A percentile compares a stretch with the other conserved stretches of the same genome.
These are phyloP conservation scores for Umimayanthus kanabou DNA, from an alignment of 92 coral and sea anemone species.

Conservation along the genomic window DNA sequence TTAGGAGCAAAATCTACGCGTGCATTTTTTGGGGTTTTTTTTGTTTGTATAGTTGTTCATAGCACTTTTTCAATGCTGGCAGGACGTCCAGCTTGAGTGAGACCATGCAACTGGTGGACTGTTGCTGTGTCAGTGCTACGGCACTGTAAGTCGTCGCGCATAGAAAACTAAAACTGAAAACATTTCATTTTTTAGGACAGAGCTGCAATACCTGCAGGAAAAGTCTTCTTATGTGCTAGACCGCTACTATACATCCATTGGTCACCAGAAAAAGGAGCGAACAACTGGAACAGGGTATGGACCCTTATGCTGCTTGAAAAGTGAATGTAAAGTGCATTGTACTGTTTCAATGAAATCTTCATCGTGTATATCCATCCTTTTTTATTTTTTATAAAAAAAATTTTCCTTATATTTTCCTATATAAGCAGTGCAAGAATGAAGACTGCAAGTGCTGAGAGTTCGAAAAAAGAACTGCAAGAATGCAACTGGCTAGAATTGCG, in stretches of 20 bases:
- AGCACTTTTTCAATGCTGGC: not conserved
- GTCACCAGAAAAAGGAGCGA: slow-evolving; percentile 87
- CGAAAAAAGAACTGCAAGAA: too few relatives aligned
- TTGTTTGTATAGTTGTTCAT: too few relatives aligned
- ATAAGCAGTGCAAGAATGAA: too few relatives aligned
- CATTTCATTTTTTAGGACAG: slow-evolving; percentile 57
- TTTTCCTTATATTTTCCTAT: too few relatives aligned
- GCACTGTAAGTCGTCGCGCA: not conserved
- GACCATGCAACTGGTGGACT: not conserved
- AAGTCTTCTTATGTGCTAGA: slow-evolving; percentile 80
- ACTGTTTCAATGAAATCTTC: too few relatives aligned
- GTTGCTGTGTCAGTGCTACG: not conserved
- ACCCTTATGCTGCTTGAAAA: not conserved
- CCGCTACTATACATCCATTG: slow-evolving; percentile 72
- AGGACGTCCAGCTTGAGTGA: not conserved
- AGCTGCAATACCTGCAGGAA: slow-evolving; percentile 79
- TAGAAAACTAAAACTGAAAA: not conserved
- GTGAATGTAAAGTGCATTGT: too few relatives aligned
- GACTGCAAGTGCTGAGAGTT: too few relatives aligned
- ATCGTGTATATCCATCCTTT: too few relatives aligned
- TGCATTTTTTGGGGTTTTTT: too few relatives aligned
- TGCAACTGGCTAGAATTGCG: too few relatives aligned
- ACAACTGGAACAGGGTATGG: slow-evolving; percentile 82
- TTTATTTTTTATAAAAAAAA: too few relatives aligned
- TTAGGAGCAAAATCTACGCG: too few relatives aligned